phyloP scores from a whole-genome alignment of 2,888 invertebrate genomes.

The Eledona agricola region DNA sequence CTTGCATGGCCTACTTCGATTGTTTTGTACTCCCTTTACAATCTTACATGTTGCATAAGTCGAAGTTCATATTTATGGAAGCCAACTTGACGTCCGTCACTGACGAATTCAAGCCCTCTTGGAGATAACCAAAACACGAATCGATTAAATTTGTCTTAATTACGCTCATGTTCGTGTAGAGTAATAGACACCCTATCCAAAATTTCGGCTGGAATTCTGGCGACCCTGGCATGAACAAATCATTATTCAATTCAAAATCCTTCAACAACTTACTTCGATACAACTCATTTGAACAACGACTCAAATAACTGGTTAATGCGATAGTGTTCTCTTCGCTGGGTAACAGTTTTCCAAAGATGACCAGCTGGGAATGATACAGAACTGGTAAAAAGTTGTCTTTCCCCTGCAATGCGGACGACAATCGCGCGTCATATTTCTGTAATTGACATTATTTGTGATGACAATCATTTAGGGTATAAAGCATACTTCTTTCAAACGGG shows the following conservation, averaged over 20 bases:
- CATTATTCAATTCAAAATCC: slow-evolving; percentile 3
- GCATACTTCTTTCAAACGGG: slow-evolving; percentile 20
- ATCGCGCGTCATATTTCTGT: slow-evolving; percentile 28
- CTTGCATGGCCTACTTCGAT: too few relatives aligned
- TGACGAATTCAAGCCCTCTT: slow-evolving; percentile 22
- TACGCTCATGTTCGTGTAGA: slow-evolving; percentile 29
- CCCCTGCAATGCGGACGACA: slow-evolving; percentile 8
- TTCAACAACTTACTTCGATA: slow-evolving; percentile 15
- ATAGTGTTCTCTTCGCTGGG: slow-evolving; percentile 19
- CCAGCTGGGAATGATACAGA: slow-evolving; percentile 30
- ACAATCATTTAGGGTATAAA: background rate
- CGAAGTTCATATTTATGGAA: slow-evolving; percentile 26
- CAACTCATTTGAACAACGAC: slow-evolving; percentile 3
- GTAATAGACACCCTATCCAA: slow-evolving; percentile 28
- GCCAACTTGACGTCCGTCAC: slow-evolving; percentile 24
- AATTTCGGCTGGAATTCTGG: slow-evolving; percentile 30
- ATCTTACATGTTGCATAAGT: slow-evolving; percentile 32
- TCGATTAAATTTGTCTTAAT: slow-evolving; percentile 24
- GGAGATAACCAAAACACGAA: slow-evolving; percentile 17
- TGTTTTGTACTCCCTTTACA: background rate
- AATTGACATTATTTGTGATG: slow-evolving; percentile 5
- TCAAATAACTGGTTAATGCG: slow-evolving; percentile 21
- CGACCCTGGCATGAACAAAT: slow-evolving; percentile 9
- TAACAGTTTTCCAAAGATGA: slow-evolving; percentile 25
- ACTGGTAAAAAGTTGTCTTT: slow-evolving; percentile 20